phyloP scores from a whole-genome alignment of 2,113 vertebrate genomes.

The Vidua chalybeata region DNA sequence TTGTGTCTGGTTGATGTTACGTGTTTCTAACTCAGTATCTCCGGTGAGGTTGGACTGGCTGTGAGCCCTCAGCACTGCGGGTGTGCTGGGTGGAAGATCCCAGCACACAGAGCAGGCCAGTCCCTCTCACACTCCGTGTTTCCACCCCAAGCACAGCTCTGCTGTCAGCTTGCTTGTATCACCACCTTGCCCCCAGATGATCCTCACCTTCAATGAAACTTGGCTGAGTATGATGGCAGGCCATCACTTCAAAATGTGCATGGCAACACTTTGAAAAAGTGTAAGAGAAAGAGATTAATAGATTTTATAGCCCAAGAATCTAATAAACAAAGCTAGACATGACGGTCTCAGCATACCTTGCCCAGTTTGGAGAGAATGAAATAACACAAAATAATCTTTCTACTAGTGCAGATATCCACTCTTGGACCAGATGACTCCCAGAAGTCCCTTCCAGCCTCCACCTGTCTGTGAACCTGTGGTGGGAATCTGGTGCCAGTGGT shows the following conservation, averaged over 20 bases:
- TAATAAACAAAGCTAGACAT: neutral
- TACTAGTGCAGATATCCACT: neutral
- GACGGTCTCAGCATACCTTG: neutral
- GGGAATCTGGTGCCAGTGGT: neutral
- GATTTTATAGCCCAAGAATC: neutral
- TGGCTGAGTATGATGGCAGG: neutral
- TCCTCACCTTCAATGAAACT: neutral
- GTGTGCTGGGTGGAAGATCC: accelerated
- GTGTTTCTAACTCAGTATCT: neutral
- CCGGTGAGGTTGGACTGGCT: neutral
- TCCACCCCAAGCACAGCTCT: neutral
- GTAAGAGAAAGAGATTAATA: neutral
- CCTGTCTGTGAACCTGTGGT: accelerated
- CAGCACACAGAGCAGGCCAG: neutral
- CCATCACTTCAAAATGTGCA: neutral
- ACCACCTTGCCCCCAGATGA: neutral
- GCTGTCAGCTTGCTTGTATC: neutral
- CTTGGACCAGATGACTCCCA: neutral
- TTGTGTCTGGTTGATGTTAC: neutral
- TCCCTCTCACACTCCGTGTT: neutral
- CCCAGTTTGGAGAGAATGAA: neutral
- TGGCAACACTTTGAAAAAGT: neutral
- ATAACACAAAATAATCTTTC: neutral
- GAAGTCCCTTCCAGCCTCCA: neutral
- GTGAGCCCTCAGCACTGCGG: neutral